These are phyloP conservation scores for Ophioderma brevispina DNA, from an alignment of 35 echinoderm and acorn worm species.

Conservation along the genomic window DNA sequence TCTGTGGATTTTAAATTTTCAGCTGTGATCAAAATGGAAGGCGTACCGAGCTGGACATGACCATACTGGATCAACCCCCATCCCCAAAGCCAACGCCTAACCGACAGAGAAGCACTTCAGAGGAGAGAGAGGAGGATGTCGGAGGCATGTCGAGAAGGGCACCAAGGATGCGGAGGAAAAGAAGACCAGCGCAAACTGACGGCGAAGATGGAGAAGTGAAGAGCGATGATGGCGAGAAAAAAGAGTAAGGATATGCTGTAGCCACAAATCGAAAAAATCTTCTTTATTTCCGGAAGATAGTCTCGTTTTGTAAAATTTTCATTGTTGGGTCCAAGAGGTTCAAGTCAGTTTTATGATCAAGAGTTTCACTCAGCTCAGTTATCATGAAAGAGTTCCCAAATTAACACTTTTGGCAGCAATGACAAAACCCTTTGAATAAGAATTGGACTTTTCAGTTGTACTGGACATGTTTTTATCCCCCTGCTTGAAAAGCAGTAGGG, in stretches of 20 bases:
- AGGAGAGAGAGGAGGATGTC: slow-evolving; percentile 16
- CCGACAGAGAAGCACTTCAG: not conserved
- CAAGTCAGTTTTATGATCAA: too few relatives aligned
- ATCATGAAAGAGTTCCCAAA: too few relatives aligned
- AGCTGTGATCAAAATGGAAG: slow-evolving; percentile 98
- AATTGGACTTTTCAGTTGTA: too few relatives aligned
- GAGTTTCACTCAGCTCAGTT: too few relatives aligned
- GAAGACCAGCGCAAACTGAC: not conserved
- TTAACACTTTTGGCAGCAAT: too few relatives aligned
- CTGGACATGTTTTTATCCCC: too few relatives aligned
- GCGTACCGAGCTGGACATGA: slow-evolving; percentile 83
- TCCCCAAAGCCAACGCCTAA: not conserved
- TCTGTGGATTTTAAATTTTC: not conserved
- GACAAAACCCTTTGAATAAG: too few relatives aligned
- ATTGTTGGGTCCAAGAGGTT: too few relatives aligned
- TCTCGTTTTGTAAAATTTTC: too few relatives aligned
- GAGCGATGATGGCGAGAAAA: not conserved
- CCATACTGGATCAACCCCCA: slow-evolving; percentile 72
- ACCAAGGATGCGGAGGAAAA: not conserved
- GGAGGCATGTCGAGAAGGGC: slow-evolving; percentile 26
- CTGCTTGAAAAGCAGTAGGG: too few relatives aligned
- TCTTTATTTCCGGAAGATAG: too few relatives aligned
- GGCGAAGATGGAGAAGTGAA: not conserved
- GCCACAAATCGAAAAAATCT: too few relatives aligned
- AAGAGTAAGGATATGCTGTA: slow-evolving; percentile 1